phyloP scores from a whole-genome alignment of 2,113 vertebrate genomes.

The Cacatua alba region DNA sequence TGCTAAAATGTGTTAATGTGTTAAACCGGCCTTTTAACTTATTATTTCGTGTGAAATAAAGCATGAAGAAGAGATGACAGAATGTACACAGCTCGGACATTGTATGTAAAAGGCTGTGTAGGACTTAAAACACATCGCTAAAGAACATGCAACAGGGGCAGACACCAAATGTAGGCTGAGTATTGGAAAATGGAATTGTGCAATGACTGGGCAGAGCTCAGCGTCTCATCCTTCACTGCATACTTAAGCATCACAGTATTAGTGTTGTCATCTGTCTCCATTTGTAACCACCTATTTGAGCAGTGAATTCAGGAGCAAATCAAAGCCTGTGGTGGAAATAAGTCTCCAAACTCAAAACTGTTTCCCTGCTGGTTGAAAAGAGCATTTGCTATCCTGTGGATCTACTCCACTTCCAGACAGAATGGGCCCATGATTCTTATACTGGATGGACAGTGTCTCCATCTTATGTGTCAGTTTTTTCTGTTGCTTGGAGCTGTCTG shows the following conservation, averaged over 20 bases:
- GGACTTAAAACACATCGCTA: not conserved
- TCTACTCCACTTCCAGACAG: not conserved
- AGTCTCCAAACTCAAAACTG: not conserved
- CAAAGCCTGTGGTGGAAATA: not conserved
- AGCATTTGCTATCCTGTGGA: not conserved
- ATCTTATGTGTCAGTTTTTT: not conserved
- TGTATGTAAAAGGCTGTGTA: not conserved
- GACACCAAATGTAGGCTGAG: fast-evolving
- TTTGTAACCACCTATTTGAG: not conserved
- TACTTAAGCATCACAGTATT: not conserved
- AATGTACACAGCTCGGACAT: not conserved
- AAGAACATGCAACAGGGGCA: not conserved
- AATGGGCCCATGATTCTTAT: not conserved
- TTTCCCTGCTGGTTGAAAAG: not conserved
- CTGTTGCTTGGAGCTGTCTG: not conserved
- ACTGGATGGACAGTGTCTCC: not conserved
- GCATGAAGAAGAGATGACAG: not conserved
- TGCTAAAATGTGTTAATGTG: not conserved
- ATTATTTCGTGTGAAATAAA: not conserved
- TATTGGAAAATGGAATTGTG: not conserved
- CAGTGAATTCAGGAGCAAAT: not conserved
- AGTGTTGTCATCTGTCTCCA: not conserved
- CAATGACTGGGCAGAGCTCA: not conserved
- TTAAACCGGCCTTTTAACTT: not conserved
- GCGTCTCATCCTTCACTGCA: not conserved